A percentile compares a stretch with the other conserved stretches of the same genome.
Evolutionary conservation across 2,888 invertebrate species (phyloP).

Genomic region (Ypsolopha sequella): DNA sequence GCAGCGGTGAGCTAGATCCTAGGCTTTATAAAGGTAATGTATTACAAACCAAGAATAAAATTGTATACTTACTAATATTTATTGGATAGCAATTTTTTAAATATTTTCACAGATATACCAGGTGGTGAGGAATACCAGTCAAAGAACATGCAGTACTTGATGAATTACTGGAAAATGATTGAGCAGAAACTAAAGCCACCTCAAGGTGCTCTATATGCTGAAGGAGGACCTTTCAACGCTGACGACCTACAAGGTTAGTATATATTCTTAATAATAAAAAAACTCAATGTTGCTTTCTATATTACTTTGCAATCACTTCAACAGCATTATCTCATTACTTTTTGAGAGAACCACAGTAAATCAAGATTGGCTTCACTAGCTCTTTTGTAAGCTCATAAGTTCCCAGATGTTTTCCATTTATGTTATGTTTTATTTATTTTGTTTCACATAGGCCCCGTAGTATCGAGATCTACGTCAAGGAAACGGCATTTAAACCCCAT

Average conservation of each 20-base stretch:
- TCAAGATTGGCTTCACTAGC: background rate
- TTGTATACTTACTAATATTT: background rate
- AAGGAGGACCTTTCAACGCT: conserved; percentile 53
- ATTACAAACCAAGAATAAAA: background rate
- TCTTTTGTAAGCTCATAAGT: background rate
- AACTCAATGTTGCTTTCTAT: conserved; percentile 35
- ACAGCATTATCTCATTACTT: background rate
- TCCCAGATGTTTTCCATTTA: conserved; percentile 8
- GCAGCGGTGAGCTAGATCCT: conserved; percentile 51
- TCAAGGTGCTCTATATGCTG: conserved; percentile 45
- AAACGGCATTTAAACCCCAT: conserved; percentile 27
- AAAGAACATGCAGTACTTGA: conserved; percentile 54
- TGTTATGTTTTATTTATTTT: conserved; percentile 25
- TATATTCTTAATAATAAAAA: conserved; percentile 3
- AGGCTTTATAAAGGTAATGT: conserved; percentile 43
- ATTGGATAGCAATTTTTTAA: background rate
- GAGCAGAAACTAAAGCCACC: conserved; percentile 37
- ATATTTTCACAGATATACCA: conserved; percentile 7
- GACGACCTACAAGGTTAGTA: conserved; percentile 50
- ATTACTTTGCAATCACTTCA: conserved; percentile 26
- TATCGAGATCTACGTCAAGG: conserved; percentile 12
- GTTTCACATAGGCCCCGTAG: conserved; percentile 27
- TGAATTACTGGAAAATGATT: conserved; percentile 52
- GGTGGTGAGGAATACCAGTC: conserved; percentile 22
- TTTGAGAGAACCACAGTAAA: background rate